Conservation (phyloP, 37 sponge, comb jelly and placozoan species). For the Agelas oroides region DNA sequence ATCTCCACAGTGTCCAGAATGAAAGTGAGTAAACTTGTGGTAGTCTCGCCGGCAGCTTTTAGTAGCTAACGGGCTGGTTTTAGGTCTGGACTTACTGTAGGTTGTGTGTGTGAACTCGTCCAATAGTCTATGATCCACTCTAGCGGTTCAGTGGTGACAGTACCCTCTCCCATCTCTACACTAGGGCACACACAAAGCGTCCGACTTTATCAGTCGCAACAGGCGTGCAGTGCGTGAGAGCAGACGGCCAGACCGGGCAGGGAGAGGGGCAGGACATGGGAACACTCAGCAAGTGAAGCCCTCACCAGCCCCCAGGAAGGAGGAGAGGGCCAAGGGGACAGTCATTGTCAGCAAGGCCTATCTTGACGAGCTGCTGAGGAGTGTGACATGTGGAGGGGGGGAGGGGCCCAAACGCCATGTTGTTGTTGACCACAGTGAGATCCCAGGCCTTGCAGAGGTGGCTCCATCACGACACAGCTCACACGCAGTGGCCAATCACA, state of each 20-base stretch:
- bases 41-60: too few species aligned
- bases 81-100: too few species aligned
- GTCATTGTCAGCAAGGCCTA: conserved; percentile 54
- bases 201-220: conserved; percentile 12
- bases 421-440: background rate
- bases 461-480: background rate
- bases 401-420: background rate
- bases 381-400: background rate
- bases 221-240: background rate
- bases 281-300: background rate
- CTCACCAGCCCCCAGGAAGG: background rate
- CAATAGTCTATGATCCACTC: too few species aligned
- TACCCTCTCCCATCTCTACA: too few species aligned
- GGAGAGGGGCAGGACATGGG: background rate
- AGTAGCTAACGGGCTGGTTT: too few species aligned
- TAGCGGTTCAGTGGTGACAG: too few species aligned
- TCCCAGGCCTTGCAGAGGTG: conserved; percentile 13
- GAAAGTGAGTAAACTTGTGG: too few species aligned
- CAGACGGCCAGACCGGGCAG: background rate
- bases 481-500: background rate
- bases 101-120: too few species aligned
- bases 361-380: conserved; percentile 38
- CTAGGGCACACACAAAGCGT: background rate
- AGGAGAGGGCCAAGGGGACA: conserved; percentile 12
- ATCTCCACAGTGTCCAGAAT: too few species aligned